Conservation (phyloP, 2,888 invertebrate genomes). For the Bimastos eiseni region DNA sequence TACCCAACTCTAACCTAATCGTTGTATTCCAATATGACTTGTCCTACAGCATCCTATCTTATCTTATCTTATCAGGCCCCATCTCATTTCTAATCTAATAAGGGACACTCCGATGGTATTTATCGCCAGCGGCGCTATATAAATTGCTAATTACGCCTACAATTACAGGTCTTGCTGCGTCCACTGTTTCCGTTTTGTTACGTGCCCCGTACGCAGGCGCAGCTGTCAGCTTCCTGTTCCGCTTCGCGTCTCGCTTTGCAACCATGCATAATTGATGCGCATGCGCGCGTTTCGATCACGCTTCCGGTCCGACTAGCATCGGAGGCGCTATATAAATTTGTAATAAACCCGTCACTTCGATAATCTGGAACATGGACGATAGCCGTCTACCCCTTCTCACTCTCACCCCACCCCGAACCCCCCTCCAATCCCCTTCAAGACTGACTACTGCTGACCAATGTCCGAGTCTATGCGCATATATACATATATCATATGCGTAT, state of each 20-base stretch:
- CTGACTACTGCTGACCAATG: neutral
- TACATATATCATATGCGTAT: neutral
- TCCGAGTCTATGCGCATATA: neutral
- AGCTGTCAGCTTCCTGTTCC: neutral
- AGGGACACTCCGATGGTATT: neutral
- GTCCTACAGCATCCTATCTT: neutral
- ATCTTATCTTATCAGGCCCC: neutral
- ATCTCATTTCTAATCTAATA: neutral
- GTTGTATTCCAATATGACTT: neutral
- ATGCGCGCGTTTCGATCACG: neutral
- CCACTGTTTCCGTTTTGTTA: neutral
- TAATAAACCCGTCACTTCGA: neutral
- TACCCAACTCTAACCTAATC: neutral
- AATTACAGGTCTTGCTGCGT: neutral
- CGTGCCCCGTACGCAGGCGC: neutral
- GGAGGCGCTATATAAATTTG: neutral
- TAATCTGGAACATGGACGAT: neutral
- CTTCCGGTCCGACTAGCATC: neutral
- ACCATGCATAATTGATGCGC: slow-evolving; percentile 13
- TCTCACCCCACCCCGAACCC: no score
- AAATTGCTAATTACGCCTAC: neutral
- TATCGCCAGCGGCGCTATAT: no score
- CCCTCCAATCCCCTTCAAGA: no score
- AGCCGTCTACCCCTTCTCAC: neutral
- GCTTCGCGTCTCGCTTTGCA: neutral